Conservation (phyloP, 2,888 invertebrate species). For the Trachelus tabidus region DNA sequence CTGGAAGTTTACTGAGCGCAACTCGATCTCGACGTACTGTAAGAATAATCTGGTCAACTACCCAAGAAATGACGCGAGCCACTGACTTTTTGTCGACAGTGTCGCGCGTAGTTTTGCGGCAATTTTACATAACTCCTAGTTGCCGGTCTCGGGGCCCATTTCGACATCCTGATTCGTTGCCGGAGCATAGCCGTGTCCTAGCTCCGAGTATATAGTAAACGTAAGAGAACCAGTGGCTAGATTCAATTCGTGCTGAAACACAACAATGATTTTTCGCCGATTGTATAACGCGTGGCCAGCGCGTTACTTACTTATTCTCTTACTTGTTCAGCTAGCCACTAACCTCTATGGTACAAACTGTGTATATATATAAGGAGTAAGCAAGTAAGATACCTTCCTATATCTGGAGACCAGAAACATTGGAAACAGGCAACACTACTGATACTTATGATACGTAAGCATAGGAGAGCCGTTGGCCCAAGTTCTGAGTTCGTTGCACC, state of each 20-base stretch:
- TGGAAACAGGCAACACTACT: not conserved
- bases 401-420: not conserved
- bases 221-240: slow-evolving; percentile 1
- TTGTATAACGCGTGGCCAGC: slow-evolving; percentile 19
- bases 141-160: slow-evolving; percentile 30
- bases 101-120: slow-evolving; percentile 36
- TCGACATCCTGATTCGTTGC: slow-evolving; percentile 29
- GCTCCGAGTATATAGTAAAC: not conserved
- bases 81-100: slow-evolving; percentile 12
- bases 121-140: slow-evolving; percentile 48
- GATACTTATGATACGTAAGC: not conserved
- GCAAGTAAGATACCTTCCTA: not conserved
- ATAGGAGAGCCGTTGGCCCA: slow-evolving; percentile 15
- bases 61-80: slow-evolving; percentile 1
- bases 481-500: slow-evolving; percentile 53
- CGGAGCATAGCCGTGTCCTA: not conserved
- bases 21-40: not conserved
- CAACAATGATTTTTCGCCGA: slow-evolving; percentile 24
- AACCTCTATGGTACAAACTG: not conserved
- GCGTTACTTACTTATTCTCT: not conserved
- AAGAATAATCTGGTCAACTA: not conserved
- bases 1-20: not conserved
- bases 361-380: not conserved
- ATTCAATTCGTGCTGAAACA: not conserved
- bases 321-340: not conserved